These are phyloP conservation scores for Odocoileus virginianus DNA, from an alignment of 2,113 vertebrate species.

Conservation along the genomic window DNA sequence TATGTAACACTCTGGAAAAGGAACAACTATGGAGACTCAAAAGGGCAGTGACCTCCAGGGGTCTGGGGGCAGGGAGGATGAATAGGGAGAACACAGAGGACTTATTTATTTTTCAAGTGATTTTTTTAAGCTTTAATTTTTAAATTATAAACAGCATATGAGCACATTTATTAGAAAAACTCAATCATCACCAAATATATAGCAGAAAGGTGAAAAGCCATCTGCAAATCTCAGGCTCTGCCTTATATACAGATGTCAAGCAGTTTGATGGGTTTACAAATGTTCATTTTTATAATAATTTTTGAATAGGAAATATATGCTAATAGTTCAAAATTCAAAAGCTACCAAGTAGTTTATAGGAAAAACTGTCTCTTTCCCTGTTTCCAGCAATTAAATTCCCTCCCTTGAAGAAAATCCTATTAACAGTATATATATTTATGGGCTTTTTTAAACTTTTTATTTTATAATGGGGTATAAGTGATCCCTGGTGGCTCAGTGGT, in stretches of 20 bases:
- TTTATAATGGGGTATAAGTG: background rate
- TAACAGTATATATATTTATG: background rate
- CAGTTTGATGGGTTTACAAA: background rate
- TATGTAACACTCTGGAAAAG: background rate
- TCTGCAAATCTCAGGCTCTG: background rate
- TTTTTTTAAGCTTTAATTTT: constrained; percentile 7
- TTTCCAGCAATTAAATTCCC: background rate
- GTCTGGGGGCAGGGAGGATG: background rate
- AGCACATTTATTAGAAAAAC: background rate
- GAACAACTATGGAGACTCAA: background rate
- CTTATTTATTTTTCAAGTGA: background rate
- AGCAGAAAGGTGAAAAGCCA: background rate
- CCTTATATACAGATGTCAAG: background rate
- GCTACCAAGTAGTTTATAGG: background rate
- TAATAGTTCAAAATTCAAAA: background rate
- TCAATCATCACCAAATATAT: background rate
- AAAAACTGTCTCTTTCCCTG: background rate
- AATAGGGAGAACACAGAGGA: background rate
- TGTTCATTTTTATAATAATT: background rate
- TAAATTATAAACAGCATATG: background rate
- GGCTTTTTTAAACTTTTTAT: background rate
- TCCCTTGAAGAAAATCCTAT: background rate
- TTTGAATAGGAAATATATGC: background rate
- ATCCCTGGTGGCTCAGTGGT: background rate
- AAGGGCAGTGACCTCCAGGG: background rate